Base-by-base conservation (phyloP, 1,140 invertebrate species). In the Zeugodacus cucurbitae region DNA sequence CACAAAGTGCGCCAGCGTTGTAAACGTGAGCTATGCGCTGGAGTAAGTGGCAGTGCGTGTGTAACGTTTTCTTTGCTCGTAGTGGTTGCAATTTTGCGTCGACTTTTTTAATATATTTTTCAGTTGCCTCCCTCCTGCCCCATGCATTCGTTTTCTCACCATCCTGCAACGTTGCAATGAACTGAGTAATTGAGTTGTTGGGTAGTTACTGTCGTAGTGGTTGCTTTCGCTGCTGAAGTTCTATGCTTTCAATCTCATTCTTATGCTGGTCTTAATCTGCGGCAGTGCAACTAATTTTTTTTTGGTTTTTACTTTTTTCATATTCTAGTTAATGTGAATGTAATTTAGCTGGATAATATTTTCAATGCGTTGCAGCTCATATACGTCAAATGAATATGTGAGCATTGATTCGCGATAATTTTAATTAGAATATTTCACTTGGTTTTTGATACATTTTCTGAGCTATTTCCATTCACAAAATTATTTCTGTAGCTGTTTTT, bases 111-210 rank as follows among this genome's bases (percentile, higher is more conserved):
- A 26, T 20, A 82, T 54, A 1, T 26, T 26, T 82, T 48, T 82
- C 74, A 44, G 10, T 26, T 22, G 11, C 48, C 17, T 17, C 6
- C 14, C 26, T 7, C 58, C 58, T 2, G 10, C 3, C 41, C 34
- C 34, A 10, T 54, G 14, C 41, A 82, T 82, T 78, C 11, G 41
- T 48, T n/a, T 26, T 82, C n/a, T 14, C 22, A 54, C 41, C n/a
- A 7, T n/a, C 22, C 41, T 22, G 41, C 37, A 41, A 37, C 34
- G 17, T 34, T 37, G 67, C 17, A 32, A 34, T 74, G 17, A 74
- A 11, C 37, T 41, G 32, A 74, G 34, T 82, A 82, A 82, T 82
- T 82, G 41, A 82, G 74, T 82, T 82, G 74, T 48, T 82, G n/a
- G 41, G 41, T 82, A 82, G 34, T 37, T 41, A 37, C 67, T 22